Base-by-base conservation (phyloP, 2,888 invertebrate genomes). In the Acanthosepion lycidas region DNA sequence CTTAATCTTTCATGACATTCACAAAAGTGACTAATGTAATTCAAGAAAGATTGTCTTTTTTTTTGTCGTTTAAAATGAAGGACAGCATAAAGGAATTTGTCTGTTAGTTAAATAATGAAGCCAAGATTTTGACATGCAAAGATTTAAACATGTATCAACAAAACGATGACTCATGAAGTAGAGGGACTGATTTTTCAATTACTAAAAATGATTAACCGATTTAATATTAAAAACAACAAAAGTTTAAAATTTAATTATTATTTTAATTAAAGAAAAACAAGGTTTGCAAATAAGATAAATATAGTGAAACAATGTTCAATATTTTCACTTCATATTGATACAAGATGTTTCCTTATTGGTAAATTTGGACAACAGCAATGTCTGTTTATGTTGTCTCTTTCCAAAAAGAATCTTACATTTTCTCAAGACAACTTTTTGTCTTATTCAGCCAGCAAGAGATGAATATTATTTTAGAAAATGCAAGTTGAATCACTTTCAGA, bases 211-310 rank as follows among this genome's bases (percentile, higher is more conserved):
- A 78, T 78, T n/a, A 78, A 78, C n/a, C 78, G 12, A 78, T 78
- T 78, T 78, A 78, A 78, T 78, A n/a, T 78, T 78, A n/a, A 78
- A 20, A 2, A 78, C n/a, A 78, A 78, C n/a, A 78, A 78, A 6
- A n/a, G 78, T 33, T 33, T 78, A 78, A 78, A 78, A 78, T 78
- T 78, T 78, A 78, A 78, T 78, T 33, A n/a, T 33, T n/a, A n/a
- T 78, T 78, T 33, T 78, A 78, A 78, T 78, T 78, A 78, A 78
- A 78, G 78, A 78, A 78, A 78, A 78, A 78, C 78, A 78, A 78
- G n/a, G 78, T 78, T 12, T 18, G 5, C 20, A 53, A 48, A 94
- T 42, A 91, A 94, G n/a, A 59, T n/a, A 94, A 91, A 94, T 53
- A n/a, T 33, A 8, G 20, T 48, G 53, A 93, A 28, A 42, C 26